Evolutionary conservation across 2,113 vertebrate genomes (phyloP).

Genomic region (Alosa alosa): DNA sequence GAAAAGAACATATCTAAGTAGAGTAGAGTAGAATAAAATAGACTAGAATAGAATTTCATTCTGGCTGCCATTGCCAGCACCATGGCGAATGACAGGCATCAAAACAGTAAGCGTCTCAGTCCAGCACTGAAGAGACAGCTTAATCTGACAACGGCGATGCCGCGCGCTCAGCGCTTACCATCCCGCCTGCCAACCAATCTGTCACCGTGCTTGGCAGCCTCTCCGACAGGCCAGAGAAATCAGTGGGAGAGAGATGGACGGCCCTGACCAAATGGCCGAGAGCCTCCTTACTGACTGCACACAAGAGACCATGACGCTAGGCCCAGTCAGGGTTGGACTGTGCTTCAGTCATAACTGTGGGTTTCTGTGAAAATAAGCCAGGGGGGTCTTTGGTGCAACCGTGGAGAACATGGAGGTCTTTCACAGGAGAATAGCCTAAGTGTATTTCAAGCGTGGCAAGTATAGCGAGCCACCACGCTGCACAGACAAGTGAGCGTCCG

Average conservation of each 20-base stretch:
- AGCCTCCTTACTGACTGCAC: neutral
- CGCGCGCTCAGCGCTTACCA: neutral
- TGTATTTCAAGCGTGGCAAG: neutral
- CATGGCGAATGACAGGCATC: neutral
- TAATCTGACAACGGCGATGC: neutral
- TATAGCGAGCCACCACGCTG: neutral
- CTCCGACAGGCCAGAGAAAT: neutral
- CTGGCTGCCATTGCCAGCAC: neutral
- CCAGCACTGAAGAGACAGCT: neutral
- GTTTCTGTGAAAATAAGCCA: neutral
- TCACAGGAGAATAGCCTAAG: neutral
- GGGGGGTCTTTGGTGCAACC: neutral
- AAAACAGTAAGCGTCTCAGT: neutral
- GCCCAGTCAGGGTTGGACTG: neutral
- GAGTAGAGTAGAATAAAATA: neutral
- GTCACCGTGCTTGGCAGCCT: conserved; percentile 9
- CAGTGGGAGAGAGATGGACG: neutral
- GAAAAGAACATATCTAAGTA: neutral
- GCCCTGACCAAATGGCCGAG: neutral
- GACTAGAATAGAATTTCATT: neutral
- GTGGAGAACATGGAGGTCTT: neutral
- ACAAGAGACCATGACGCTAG: neutral
- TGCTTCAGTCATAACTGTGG: neutral
- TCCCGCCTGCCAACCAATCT: conserved; percentile 15
- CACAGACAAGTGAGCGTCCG: neutral